Evolutionary conservation across 2,888 invertebrate species (phyloP).

Genomic region (Caprella mutica): DNA sequence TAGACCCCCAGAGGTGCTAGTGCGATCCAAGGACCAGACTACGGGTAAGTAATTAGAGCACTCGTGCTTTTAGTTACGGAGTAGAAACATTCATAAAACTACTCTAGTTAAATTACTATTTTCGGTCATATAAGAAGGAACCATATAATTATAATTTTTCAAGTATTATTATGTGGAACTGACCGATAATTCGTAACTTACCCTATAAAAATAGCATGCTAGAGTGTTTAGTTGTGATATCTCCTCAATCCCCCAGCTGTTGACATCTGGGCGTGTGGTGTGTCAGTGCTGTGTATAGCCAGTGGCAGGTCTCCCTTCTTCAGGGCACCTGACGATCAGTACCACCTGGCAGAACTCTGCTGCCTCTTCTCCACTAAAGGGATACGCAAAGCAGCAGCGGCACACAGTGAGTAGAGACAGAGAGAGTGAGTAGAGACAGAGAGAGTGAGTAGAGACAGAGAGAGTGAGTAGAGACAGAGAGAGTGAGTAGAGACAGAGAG

Average conservation of each 20-base stretch:
- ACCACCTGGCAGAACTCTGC: slow-evolving; percentile 69
- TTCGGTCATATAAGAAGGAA: too few relatives aligned
- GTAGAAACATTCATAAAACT: too few relatives aligned
- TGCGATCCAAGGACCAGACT: slow-evolving; percentile 66
- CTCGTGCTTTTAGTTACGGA: not conserved
- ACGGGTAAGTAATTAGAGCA: slow-evolving; percentile 42
- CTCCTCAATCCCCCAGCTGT: slow-evolving; percentile 48
- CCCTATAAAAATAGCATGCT: too few relatives aligned
- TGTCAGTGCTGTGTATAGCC: slow-evolving; percentile 65
- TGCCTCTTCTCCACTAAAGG: slow-evolving; percentile 61
- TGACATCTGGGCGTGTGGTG: slow-evolving; percentile 80
- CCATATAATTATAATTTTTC: too few relatives aligned
- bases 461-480: too few relatives aligned
- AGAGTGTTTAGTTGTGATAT: not conserved
- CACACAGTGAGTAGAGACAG: slow-evolving; percentile 48
- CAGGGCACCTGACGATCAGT: slow-evolving; percentile 63
- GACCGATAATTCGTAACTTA: too few relatives aligned
- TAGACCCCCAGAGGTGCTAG: slow-evolving; percentile 71
- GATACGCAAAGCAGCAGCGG: slow-evolving; percentile 55
- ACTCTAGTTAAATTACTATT: too few relatives aligned
- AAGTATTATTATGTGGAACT: too few relatives aligned
- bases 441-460: too few relatives aligned
- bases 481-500: too few relatives aligned
- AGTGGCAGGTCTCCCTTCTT: slow-evolving; percentile 74
- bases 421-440: not conserved